Percentiles rank a stretch among this genome's conserved stretches.
These are phyloP conservation scores for Anadara kagoshimensis DNA, from an alignment of 1,140 invertebrate species.

Conservation along the genomic window DNA sequence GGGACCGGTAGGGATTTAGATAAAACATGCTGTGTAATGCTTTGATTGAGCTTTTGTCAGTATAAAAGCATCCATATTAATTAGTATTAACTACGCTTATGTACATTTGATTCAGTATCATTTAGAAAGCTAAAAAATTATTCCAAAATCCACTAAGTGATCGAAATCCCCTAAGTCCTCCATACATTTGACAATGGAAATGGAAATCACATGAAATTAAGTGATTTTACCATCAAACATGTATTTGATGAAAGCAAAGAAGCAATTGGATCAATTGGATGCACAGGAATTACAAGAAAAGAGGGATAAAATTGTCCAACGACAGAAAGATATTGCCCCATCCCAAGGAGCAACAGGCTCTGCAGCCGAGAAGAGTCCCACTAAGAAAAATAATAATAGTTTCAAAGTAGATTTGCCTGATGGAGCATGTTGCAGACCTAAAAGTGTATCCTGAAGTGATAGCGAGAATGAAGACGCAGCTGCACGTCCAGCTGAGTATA, in stretches of 20 bases:
- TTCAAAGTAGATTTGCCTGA: constrained; percentile 59
- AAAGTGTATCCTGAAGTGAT: constrained; percentile 31
- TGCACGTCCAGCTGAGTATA: constrained; percentile 77
- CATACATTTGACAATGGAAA: too few species aligned
- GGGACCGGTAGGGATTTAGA: too few species aligned
- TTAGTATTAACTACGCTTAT: too few species aligned
- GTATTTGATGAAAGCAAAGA: constrained; percentile 60
- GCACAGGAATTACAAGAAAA: constrained; percentile 40
- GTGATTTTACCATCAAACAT: constrained; percentile 46
- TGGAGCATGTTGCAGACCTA: constrained; percentile 58
- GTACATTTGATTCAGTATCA: too few species aligned
- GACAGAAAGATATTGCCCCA: too few species aligned
- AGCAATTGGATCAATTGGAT: constrained; percentile 55
- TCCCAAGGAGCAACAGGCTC: constrained; percentile 13
- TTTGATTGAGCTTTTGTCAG: too few species aligned
- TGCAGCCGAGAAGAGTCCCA: constrained; percentile 30
- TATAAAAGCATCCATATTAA: too few species aligned
- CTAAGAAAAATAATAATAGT: constrained; percentile 19
- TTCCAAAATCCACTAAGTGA: too few species aligned
- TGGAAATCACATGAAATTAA: too few species aligned
- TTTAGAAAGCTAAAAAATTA: too few species aligned
- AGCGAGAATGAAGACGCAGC: constrained; percentile 35
- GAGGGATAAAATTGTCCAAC: constrained; percentile 37
- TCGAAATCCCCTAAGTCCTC: too few species aligned
- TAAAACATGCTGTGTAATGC: too few species aligned